Evolutionary conservation across 2,113 vertebrate genomes (phyloP), one percentile per base, ranked within the genome.

Genomic region (Solea senegalensis): DNA sequence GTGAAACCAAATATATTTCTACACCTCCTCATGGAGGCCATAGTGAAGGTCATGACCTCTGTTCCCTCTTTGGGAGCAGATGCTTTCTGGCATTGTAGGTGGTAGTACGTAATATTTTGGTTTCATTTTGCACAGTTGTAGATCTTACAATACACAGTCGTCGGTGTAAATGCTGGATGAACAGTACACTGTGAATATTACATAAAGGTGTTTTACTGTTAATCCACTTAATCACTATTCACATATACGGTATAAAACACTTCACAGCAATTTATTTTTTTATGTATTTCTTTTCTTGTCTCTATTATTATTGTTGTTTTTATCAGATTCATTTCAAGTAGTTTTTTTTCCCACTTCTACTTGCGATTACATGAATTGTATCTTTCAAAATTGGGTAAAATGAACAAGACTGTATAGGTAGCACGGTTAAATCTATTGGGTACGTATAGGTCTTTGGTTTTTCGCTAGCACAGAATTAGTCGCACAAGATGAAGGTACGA

Each of bases 401-500:
- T 9, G 2, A 80, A 65, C 34, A 16, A 14, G n/a, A 54, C 5
- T 28, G 9, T 8, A 21, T 49, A 9, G 6, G 5, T 48, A 34
- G 55, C 54, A 14, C 1, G 52, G 13, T 12, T 7, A 7, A 56
- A 54, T 34, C 9, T 6, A 0, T 11, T 45, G 59, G 44, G 63
- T 34, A 4, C 34, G 9, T 52, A 5, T 39, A 61, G 11, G 71
- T 77, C 61, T 81, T 51, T 66, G 51, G 28, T 76, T 57, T 78
- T 34, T 34, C 64, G 74, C 43, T 39, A 43, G 49, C 28, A 59
- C 26, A n/a, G 21, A 49, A 15, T 43, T 60, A 80, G 57, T 74
- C 85, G 71, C 72, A 90, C 82, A 83, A 56, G 60, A 40, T 88
- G 74, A 89, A 79, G 89, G 90, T 92, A 89, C 90, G 55, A 62